Evolutionary conservation across 1,140 invertebrate species (phyloP).

Genomic region (Probaryconus sp.): DNA sequence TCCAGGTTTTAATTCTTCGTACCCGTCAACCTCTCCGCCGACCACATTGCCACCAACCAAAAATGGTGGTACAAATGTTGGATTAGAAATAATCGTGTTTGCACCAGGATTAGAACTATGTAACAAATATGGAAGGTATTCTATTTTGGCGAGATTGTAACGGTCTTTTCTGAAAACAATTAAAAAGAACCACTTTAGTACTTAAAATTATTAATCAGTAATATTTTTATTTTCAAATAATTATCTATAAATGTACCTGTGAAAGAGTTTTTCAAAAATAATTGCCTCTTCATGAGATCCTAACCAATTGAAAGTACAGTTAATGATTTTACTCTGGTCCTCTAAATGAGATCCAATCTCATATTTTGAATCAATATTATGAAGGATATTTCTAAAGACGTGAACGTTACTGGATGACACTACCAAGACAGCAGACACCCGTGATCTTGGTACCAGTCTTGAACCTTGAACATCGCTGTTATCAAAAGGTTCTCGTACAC

Average conservation of each 20-base stretch:
- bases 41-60: conserved; percentile 83
- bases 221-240: conserved; percentile 5
- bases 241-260: conserved; percentile 79
- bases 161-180: conserved; percentile 85
- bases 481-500: conserved; percentile 91
- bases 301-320: conserved; percentile 97
- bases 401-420: conserved; percentile 94
- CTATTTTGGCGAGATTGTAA: conserved; percentile 93
- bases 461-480: conserved; percentile 80
- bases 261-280: conserved; percentile 90
- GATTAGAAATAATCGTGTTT: conserved; percentile 85
- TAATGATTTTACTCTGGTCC: conserved; percentile 95
- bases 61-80: conserved; percentile 88
- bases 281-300: conserved; percentile 87
- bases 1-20: conserved; percentile 86
- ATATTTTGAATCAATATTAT: conserved; percentile 93
- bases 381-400: conserved; percentile 93
- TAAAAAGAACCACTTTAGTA: background rate
- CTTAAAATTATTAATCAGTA: conserved; percentile 8
- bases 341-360: conserved; percentile 97
- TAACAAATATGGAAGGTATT: conserved; percentile 90
- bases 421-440: conserved; percentile 93
- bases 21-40: conserved; percentile 93
- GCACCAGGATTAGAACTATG: conserved; percentile 90
- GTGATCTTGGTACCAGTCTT: conserved; percentile 89